Base-by-base conservation (phyloP, 37 sponge, comb jelly and placozoan species). In the Cliona cf. orientalis region DNA sequence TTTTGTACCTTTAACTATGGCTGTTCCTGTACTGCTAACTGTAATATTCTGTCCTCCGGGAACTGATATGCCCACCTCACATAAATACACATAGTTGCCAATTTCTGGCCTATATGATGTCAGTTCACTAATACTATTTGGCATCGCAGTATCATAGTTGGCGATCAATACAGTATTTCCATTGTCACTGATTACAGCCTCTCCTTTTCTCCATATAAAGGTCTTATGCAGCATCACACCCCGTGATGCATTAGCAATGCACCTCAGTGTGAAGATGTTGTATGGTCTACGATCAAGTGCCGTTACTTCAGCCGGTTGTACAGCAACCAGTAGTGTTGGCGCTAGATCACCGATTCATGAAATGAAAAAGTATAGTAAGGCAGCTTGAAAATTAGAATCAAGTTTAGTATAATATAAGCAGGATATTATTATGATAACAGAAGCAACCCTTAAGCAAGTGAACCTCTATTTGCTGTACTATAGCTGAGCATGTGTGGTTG, bases 241-340 rank as follows among this genome's bases (percentile, higher is more conserved):
- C 6, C 4, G 12, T 23, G 19, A 9, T 26, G 74, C 46, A 26
- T 4, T 23, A 46, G 55, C 74, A 46, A 23, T 14, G 56, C 74
- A 73, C 17, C 53, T 45, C 46, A 73, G 19, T 23, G 55, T 45
- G 56, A 73, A 9, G 4, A 11, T 45, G 29, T 73, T 46, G 29
- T 45, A 46, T 11, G 46, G 74, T 6, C 56, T 22, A 46, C 4
- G 23, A 46, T 73, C 74, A 73, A 42, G 74, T 6, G 61, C 26
- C 57, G 36, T 57, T 32, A 11, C 38, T 59, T 14, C 57, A 59
- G 61, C 21, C 12, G 60, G 38, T 35, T 55, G 59, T 9, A 67
- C 69, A 32, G 14, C 23, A 23, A 41, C 69, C 9, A 32, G 3
- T 3, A 67, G 69, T 23, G 23, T 23, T 67, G 69, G 69, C 31